Evolutionary conservation across 2,113 vertebrate species (phyloP), one percentile per base, ranked within the genome.

Genomic region (Monopterus albus): DNA sequence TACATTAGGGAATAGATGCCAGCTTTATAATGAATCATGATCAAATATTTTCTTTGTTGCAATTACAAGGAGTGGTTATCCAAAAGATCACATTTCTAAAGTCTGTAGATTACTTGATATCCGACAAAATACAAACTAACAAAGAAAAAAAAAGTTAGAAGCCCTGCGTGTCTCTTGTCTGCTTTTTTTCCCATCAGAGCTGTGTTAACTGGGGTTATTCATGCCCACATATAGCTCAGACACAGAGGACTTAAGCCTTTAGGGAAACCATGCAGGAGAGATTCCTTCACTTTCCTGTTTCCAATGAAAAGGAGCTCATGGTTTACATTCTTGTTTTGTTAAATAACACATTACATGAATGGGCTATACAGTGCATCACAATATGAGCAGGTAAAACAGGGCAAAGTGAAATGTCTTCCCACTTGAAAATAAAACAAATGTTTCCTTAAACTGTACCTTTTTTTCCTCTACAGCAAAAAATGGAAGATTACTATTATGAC

Each of bases 401-500:
- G 3, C 1, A 15, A 21, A 17, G 10, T 47, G 3, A 21, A 53
- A 47, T 29, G 26, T 23, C 26, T 13, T 23, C 15, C 8, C 7
- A 2, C 29, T 20, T 55, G 20, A 59, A 72, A 60, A 8, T 4
- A 42, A 15, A 36, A 21, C 1, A 23, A 33, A 29, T 33, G 10
- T 8, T 45, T 36, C 17, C n/a, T 7, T 74, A 35, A 56, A 42
- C 14, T 36, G 3, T 14, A 1, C 13, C 13, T 2, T 23, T 21
- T 52, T 63, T 45, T 13, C 15, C 23, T 45, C 4, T 42, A 26
- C 71, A 87, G 86, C 10, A 31, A 59, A 62, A 43, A 33, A 92
- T 91, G 91, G 94, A 87, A 0, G 91, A 89, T 52, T 93, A 90
- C 2, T 13, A 79, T 6, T 45, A 91, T 0, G 91, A 94, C 0